Percentiles rank a stretch among this genome's conserved stretches.
phyloP scores from a whole-genome alignment of 2,113 vertebrate genomes.

The Psittacula cyanocephala region DNA sequence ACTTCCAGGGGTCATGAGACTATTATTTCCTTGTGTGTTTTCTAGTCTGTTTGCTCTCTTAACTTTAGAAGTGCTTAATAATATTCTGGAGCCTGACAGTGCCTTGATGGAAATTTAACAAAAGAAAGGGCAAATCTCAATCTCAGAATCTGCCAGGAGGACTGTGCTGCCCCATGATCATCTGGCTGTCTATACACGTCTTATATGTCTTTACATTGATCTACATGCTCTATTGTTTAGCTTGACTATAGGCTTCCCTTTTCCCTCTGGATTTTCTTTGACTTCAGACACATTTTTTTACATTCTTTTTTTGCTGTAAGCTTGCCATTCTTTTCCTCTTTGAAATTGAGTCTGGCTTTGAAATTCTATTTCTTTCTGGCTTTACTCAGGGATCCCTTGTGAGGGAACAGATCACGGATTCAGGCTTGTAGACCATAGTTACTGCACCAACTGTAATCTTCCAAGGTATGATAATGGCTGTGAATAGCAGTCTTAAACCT shows the following conservation, averaged over 20 bases:
- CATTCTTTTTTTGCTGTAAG: background rate
- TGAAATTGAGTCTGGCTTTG: background rate
- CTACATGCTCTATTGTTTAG: background rate
- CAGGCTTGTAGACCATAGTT: background rate
- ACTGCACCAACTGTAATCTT: background rate
- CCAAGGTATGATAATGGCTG: background rate
- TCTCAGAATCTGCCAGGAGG: background rate
- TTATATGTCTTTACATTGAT: background rate
- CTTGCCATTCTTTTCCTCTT: background rate
- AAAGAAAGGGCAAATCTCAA: background rate
- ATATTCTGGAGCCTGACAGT: background rate
- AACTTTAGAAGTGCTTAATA: background rate
- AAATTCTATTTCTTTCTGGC: background rate
- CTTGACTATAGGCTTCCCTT: background rate
- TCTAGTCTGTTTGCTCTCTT: background rate
- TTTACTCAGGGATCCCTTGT: background rate
- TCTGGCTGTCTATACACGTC: background rate
- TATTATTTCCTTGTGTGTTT: background rate
- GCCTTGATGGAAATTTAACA: background rate
- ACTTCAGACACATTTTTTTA: background rate
- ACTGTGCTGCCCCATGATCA: background rate
- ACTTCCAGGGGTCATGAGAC: background rate
- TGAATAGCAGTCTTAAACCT: background rate
- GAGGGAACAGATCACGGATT: background rate
- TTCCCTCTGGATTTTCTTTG: background rate